These are phyloP conservation scores for Melanchra persicariae DNA, from an alignment of 2,888 invertebrate genomes.

Conservation along the genomic window DNA sequence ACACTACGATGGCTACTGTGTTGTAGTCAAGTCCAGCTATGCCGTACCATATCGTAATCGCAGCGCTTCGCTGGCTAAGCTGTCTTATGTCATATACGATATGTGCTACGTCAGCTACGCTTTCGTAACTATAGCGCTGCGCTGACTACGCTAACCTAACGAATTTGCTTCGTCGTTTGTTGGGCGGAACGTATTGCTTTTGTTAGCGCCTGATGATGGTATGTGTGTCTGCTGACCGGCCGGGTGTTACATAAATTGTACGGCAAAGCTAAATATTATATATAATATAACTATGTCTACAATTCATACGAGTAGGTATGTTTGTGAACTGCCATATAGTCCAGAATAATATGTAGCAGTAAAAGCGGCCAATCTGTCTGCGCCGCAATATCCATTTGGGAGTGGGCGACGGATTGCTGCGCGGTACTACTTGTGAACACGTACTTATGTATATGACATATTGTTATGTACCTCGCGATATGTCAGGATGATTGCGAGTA, in stretches of 20 bases:
- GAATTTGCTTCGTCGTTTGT: not conserved
- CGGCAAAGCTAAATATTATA: conserved; percentile 13
- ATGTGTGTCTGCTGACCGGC: not conserved
- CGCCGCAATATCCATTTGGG: conserved; percentile 38
- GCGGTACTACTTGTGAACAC: not conserved
- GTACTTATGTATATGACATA: not conserved
- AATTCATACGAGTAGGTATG: not conserved
- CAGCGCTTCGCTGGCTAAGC: not conserved
- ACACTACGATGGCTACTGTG: not conserved
- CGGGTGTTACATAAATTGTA: not conserved
- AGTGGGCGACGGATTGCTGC: conserved; percentile 3
- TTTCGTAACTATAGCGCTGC: not conserved
- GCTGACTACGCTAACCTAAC: not conserved
- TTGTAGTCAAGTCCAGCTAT: not conserved
- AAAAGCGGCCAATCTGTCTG: conserved; percentile 35
- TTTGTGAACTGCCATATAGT: conserved; percentile 5
- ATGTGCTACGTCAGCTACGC: too few species aligned
- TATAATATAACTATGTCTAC: conserved; percentile 11
- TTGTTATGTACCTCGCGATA: not conserved
- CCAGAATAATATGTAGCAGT: conserved; percentile 34
- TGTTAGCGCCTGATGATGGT: not conserved
- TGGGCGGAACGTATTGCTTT: not conserved
- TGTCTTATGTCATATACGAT: too few species aligned
- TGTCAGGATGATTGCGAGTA: not conserved
- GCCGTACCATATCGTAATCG: not conserved